Base-by-base conservation (phyloP, 1,140 invertebrate genomes). In the Anoplolepis gracilipes region DNA sequence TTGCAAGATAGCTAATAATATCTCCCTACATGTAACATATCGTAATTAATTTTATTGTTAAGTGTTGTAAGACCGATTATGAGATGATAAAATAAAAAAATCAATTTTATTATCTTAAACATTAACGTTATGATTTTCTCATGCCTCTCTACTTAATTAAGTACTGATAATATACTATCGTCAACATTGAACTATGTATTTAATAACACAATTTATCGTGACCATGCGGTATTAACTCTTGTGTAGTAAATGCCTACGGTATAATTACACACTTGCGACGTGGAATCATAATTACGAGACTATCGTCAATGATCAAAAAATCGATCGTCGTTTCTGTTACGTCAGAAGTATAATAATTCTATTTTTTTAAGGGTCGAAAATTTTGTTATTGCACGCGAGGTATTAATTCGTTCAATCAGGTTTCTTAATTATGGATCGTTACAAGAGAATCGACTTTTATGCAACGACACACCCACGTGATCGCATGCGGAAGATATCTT, bases 351-450 rank as follows among this genome's bases (percentile, higher is more conserved):
- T 36, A 36, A 49, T 36, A 36, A 49, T 5, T 78, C 67, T 53
- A 33, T 53, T n/a, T 78, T 78, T 16, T 19, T 13, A 78, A 30
- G 6, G 22, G 4, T 53, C 10, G 11, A 78, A 25, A 67, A 39
- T n/a, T 65, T 36, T 36, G n/a, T 4, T n/a, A 36, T 33, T 39
- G 28, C 13, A 4, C 16, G 13, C 10, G 22, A 42, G 22, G 42
- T 67, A 78, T 78, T 77, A 28, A 36, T 64, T 57, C 10, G 25
- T 33, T 49, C 67, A 64, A 84, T 53, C 22, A 77, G 28, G 25
- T 30, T 10, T 79, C 39, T 62, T 78, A 85, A 84, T 85, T 88
- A 85, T n/a, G 30, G 28, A 85, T 57, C 67, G 65, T 87, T 84
- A 78, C 1, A 10, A n/a, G 22, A 72, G 73, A 67, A 78, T 73